A percentile compares a stretch with the other conserved stretches of the same genome.
phyloP scores from a whole-genome alignment of 35 echinoderm and acorn worm species.

The Anneissia japonica region DNA sequence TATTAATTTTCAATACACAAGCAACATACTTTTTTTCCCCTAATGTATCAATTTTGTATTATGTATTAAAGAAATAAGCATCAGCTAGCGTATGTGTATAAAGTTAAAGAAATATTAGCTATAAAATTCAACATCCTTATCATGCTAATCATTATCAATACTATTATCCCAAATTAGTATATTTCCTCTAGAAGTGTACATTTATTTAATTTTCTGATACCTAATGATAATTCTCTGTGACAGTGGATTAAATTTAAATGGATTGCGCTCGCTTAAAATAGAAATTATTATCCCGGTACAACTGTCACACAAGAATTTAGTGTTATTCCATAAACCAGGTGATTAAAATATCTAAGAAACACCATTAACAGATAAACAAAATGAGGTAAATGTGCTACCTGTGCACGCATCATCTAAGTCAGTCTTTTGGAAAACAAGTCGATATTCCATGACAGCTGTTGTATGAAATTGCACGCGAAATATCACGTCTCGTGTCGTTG shows the following conservation, averaged over 20 bases:
- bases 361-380: background rate
- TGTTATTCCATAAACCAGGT: background rate
- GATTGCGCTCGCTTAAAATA: background rate
- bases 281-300: background rate
- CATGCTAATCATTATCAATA: no score
- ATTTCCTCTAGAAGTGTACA: no score
- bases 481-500: slow-evolving; percentile 76
- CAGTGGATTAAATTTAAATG: background rate
- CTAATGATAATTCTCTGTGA: background rate
- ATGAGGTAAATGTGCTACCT: slow-evolving; percentile 33
- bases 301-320: background rate
- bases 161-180: no score
- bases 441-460: slow-evolving; percentile 81
- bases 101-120: no score
- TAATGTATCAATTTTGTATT: no score
- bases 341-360: background rate
- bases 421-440: slow-evolving; percentile 75
- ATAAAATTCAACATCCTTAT: no score
- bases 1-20: no score
- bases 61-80: no score
- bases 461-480: slow-evolving; percentile 98
- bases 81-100: no score
- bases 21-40: no score
- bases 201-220: no score
- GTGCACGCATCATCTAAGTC: slow-evolving; percentile 97